Evolutionary conservation across 2,888 invertebrate species (phyloP), one percentile per base, ranked within the genome.

Genomic region (Epinotia ramella): DNA sequence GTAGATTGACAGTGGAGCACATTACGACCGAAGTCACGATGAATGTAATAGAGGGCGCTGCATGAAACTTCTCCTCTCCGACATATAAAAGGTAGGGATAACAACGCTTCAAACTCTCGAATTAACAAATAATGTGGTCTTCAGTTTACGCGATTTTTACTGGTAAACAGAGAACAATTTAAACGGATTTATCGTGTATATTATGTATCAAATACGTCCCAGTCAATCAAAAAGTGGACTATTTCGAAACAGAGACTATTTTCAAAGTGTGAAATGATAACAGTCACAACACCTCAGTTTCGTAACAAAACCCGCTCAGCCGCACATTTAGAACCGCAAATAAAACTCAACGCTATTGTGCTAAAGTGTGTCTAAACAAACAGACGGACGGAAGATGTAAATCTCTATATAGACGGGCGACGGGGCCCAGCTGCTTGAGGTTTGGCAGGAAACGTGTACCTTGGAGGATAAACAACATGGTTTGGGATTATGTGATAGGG

Each of bases 331-430:
- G 24, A 77, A 69, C 78, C 79, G 68, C 77, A 60, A 72, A 72
- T 72, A 69, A 71, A 77, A 77, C 62, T 63, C 64, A 56, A 73
- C 49, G 69, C 70, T 73, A 70, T 72, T 62, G 49, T 68, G 68
- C 66, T 46, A 65, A 66, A 59, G 69, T 69, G 62, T n/a, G 69
- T 66, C 64, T 74, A 57, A 44, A 73, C 57, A 73, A 67, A 77
- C 75, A 72, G 12, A 63, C 63, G n/a, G 33, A 66, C 74, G 77
- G 77, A 75, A 77, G 72, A 64, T 75, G 77, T 77, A 75, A 77
- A 77, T 77, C 77, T 77, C 75, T 60, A 73, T 77, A 77, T 77
- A 69, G 72, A 73, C 63, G 60, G 69, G 59, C 20, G 20, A 69
- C 53, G 49, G 69, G 44, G 63, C 56, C 46, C 76, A 76, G 71